Evolutionary conservation across 1,140 invertebrate genomes (phyloP).

Genomic region (Forficula auricularia): DNA sequence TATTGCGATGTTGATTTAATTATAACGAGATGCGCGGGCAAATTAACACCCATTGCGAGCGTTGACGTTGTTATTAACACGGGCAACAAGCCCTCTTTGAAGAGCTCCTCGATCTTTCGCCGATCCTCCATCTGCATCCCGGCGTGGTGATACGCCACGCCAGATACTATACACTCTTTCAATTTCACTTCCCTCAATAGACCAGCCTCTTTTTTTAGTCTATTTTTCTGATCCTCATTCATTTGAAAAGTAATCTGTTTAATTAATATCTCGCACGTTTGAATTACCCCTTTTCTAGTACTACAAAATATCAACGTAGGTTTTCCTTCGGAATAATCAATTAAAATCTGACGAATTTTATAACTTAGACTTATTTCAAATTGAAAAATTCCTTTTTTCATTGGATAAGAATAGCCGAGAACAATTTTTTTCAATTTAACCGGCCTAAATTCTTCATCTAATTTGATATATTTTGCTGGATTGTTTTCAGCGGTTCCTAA

Average conservation of each 20-base stretch:
- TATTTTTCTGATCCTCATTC: conserved; percentile 31
- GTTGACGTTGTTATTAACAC: conserved; percentile 53
- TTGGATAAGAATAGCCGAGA: conserved; percentile 39
- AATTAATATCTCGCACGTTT: conserved; percentile 42
- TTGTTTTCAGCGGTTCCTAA: conserved; percentile 28
- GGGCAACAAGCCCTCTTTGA: conserved; percentile 40
- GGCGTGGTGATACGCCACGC: conserved; percentile 62
- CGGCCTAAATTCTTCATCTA: conserved; percentile 45
- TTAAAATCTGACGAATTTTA: conserved; percentile 46
- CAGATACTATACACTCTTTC: conserved; percentile 35
- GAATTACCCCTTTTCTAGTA: conserved; percentile 50
- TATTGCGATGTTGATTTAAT: conserved; percentile 65
- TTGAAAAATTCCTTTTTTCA: conserved; percentile 38
- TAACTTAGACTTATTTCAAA: conserved; percentile 63
- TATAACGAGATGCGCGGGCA: conserved; percentile 64
- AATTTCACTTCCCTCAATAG: conserved; percentile 40
- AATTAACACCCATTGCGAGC: conserved; percentile 62
- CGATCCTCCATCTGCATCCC: conserved; percentile 47
- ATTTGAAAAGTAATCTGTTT: conserved; percentile 38
- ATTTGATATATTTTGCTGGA: conserved; percentile 5
- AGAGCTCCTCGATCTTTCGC: conserved; percentile 37
- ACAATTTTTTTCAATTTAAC: conserved; percentile 55
- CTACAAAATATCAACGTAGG: conserved; percentile 63
- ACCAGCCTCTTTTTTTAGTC: conserved; percentile 29
- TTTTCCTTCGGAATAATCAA: conserved; percentile 50